Conservation (phyloP, 1,140 invertebrate genomes). For the Drosophila mayri region DNA sequence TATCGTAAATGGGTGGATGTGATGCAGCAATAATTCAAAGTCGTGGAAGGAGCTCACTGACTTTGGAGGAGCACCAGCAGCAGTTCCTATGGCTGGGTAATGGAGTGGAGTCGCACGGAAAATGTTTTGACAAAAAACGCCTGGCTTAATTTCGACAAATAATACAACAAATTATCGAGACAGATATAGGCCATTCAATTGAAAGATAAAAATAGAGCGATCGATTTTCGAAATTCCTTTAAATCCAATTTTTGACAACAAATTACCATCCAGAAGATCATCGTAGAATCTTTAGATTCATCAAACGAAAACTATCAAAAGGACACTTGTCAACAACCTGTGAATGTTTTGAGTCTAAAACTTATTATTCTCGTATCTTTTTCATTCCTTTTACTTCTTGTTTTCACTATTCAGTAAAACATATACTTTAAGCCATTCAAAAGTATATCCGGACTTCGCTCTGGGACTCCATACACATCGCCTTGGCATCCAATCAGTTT, state of each 20-base stretch:
- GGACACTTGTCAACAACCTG: neutral
- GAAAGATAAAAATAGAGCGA: neutral
- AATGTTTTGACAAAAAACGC: neutral
- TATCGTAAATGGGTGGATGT: neutral
- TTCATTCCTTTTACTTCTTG: neutral
- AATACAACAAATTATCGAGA: neutral
- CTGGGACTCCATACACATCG: neutral
- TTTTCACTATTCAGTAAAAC: neutral
- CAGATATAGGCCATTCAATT: neutral
- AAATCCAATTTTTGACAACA: neutral
- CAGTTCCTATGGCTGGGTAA: neutral
- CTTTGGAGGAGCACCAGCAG: constrained; percentile 1
- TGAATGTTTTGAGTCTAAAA: neutral
- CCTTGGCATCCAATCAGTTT: constrained; percentile 13
- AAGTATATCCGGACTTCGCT: neutral
- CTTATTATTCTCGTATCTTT: neutral
- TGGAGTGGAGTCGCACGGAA: neutral
- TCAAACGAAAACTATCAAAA: neutral
- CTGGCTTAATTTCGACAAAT: neutral
- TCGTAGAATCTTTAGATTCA: too few species aligned
- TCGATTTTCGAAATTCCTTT: neutral
- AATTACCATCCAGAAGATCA: neutral
- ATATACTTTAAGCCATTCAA: neutral
- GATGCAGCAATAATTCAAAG: neutral
- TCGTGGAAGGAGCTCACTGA: neutral